Evolutionary conservation across 1,140 invertebrate genomes (phyloP).

Genomic region (Tetramorium alpestre): DNA sequence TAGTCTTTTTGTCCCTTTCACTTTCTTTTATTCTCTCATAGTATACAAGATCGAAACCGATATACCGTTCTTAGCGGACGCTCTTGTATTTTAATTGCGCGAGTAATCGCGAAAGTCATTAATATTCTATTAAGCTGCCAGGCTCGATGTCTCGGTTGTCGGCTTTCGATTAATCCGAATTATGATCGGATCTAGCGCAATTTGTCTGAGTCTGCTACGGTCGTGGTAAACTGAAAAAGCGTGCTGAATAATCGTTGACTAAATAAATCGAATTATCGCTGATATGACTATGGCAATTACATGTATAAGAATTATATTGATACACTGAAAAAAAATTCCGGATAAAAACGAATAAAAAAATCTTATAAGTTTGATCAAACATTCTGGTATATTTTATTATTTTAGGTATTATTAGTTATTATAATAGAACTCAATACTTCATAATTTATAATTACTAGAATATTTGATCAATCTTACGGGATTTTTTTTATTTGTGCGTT

Average conservation of each 20-base stretch:
- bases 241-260: background rate
- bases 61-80: background rate
- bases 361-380: no score
- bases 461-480: no score
- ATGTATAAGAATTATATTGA: background rate
- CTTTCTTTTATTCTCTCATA: background rate
- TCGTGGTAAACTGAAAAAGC: constrained; percentile 15
- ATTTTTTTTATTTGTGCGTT: no score
- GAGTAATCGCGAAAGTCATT: constrained; percentile 24
- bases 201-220: background rate
- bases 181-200: constrained; percentile 4
- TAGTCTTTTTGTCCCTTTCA: background rate
- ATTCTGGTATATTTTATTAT: no score
- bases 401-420: no score
- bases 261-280: constrained; percentile 7
- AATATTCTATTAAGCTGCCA: constrained; percentile 17
- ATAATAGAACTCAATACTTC: no score
- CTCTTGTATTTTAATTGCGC: constrained; percentile 43
- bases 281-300: background rate
- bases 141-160: constrained; percentile 6
- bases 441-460: no score
- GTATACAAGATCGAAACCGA: background rate
- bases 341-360: no score
- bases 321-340: no score
- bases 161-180: constrained; percentile 36